A percentile compares a stretch with the other conserved stretches of the same genome.
These are phyloP conservation scores for Episyrphus balteatus DNA, from an alignment of 1,140 invertebrate species.

Conservation along the genomic window DNA sequence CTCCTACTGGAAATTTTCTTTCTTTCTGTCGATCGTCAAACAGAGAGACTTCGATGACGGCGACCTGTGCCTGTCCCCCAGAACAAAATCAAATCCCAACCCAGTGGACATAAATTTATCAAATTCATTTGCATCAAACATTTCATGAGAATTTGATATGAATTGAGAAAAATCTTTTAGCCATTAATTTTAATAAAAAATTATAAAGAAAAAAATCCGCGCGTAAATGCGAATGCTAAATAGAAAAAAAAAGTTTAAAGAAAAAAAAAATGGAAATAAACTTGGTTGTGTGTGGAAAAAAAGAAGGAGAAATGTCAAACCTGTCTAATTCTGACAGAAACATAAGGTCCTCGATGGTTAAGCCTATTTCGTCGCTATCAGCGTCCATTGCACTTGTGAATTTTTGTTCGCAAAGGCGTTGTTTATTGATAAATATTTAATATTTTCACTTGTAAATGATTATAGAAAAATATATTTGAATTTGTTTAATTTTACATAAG, in stretches of 20 bases:
- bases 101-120: no score
- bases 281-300: neutral
- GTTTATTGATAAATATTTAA: neutral
- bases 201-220: neutral
- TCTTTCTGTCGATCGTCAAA: neutral
- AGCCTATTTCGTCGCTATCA: slow-evolving; percentile 24
- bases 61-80: no score
- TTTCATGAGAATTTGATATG: no score
- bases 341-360: slow-evolving; percentile 63
- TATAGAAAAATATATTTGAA: neutral
- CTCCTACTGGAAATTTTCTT: no score
- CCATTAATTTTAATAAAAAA: neutral
- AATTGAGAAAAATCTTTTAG: no score
- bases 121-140: no score
- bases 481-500: neutral
- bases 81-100: no score
- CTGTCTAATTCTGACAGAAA: slow-evolving; percentile 73
- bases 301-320: slow-evolving; percentile 36
- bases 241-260: no score
- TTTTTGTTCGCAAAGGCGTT: neutral
- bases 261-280: neutral
- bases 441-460: neutral
- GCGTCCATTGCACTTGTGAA: slow-evolving; percentile 2
- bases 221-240: neutral
- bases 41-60: no score